A percentile compares a stretch with the other conserved stretches of the same genome.
Evolutionary conservation across 2,113 vertebrate genomes (phyloP).

Genomic region (Sinocyclocheilus grahami): DNA sequence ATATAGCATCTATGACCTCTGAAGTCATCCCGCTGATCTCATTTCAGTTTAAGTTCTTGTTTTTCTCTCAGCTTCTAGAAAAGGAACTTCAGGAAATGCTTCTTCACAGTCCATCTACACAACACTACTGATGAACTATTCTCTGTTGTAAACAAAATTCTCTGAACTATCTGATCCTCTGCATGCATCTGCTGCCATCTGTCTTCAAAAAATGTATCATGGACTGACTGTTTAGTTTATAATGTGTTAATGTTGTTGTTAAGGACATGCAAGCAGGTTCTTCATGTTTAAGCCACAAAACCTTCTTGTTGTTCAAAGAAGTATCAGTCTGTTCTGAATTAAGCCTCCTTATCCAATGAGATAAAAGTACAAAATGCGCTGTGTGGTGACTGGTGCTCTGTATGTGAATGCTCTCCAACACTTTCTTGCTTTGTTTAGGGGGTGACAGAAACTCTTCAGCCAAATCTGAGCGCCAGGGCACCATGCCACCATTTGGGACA

Average conservation of each 20-base stretch:
- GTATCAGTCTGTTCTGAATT: background rate
- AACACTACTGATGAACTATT: background rate
- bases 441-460: background rate
- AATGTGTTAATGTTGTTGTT: background rate
- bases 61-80: background rate
- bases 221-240: background rate
- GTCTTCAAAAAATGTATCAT: background rate
- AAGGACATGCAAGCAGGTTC: background rate
- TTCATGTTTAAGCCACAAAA: background rate
- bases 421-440: background rate
- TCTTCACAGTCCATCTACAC: background rate
- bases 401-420: conserved; percentile 9
- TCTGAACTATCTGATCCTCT: background rate
- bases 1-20: too few species aligned
- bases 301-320: background rate
- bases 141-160: background rate
- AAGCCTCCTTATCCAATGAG: background rate
- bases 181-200: background rate
- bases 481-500: conserved; percentile 16
- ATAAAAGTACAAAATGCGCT: conserved; percentile 26
- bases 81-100: background rate
- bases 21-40: too few species aligned
- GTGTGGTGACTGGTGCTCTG: background rate
- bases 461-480: background rate
- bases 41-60: background rate